These are phyloP conservation scores for Cardiocondyla obscurior DNA, from an alignment of 1,140 invertebrate genomes.

Conservation along the genomic window DNA sequence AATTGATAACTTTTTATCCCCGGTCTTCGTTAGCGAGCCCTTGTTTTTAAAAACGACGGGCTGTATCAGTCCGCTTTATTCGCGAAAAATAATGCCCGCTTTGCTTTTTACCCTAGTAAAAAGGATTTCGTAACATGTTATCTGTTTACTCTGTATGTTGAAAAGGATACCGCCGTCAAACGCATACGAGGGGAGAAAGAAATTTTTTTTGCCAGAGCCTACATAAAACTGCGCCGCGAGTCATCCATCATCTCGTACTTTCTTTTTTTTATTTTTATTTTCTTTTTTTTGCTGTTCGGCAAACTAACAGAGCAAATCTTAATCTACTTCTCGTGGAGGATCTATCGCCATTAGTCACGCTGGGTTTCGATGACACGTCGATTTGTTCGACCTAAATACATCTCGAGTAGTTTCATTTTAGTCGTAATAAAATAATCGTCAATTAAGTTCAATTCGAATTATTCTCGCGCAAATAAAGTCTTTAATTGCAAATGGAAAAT, in stretches of 20 bases:
- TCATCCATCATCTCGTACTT: conserved; percentile 66
- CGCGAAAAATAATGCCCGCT: conserved; percentile 17
- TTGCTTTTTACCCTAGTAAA: conserved; percentile 7
- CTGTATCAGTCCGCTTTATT: conserved; percentile 4
- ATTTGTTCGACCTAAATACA: conserved; percentile 47
- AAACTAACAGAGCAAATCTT: conserved; percentile 66
- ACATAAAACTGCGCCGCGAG: conserved; percentile 15
- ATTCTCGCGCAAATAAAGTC: not conserved
- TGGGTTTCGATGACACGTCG: conserved; percentile 59
- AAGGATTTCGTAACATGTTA: conserved; percentile 24
- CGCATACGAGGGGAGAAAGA: conserved; percentile 11
- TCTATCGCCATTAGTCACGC: conserved; percentile 63
- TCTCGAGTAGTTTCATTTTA: conserved; percentile 9
- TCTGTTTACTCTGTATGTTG: conserved; percentile 28
- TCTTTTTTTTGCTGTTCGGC: conserved; percentile 64
- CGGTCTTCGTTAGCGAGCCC: not conserved
- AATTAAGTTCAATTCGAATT: not conserved
- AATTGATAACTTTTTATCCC: conserved; percentile 9
- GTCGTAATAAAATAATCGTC: conserved; percentile 21
- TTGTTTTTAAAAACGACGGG: conserved; percentile 3
- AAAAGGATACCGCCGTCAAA: conserved; percentile 41
- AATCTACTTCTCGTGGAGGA: conserved; percentile 58
- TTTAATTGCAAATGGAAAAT: not conserved
- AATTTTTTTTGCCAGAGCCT: conserved; percentile 61
- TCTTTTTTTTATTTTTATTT: conserved; percentile 67